Evolutionary conservation across 2,113 vertebrate genomes (phyloP).

Genomic region (Thryonomys swinderianus): DNA sequence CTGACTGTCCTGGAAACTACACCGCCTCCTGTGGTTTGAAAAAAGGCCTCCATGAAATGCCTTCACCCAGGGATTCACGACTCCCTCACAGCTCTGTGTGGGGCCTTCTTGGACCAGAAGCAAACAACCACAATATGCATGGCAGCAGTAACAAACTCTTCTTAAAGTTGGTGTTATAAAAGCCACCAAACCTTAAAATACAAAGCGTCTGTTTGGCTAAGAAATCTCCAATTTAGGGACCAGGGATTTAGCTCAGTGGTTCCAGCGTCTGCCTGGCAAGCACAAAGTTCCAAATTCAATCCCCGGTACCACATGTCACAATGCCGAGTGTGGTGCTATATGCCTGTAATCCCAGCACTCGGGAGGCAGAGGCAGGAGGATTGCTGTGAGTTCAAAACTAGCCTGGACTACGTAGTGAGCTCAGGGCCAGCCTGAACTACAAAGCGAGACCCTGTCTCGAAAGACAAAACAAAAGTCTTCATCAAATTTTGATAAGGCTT

Average conservation of each 20-base stretch:
- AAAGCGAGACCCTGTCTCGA: too few relatives aligned
- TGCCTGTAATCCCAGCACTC: too few relatives aligned
- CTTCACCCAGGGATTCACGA: neutral
- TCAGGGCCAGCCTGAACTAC: too few relatives aligned
- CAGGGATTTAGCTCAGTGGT: too few relatives aligned
- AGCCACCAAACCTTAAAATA: neutral
- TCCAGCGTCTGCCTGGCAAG: too few relatives aligned
- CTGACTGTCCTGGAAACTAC: neutral
- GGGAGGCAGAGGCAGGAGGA: too few relatives aligned
- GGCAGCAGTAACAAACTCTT: neutral
- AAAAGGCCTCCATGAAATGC: neutral
- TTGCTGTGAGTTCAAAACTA: too few relatives aligned
- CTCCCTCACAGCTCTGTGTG: neutral
- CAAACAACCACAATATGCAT: neutral
- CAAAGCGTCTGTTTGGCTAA: neutral
- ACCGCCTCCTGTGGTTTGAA: neutral
- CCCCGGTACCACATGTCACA: too few relatives aligned
- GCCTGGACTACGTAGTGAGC: too few relatives aligned
- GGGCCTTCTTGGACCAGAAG: neutral
- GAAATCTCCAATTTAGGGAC: neutral
- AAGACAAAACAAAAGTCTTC: too few relatives aligned
- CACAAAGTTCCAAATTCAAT: too few relatives aligned
- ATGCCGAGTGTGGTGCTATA: too few relatives aligned
- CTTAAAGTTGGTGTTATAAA: neutral
- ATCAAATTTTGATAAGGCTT: neutral